Evolutionary conservation across 2,797 vertebrate genomes (phyloP).

Genomic region (Momotus momota): DNA sequence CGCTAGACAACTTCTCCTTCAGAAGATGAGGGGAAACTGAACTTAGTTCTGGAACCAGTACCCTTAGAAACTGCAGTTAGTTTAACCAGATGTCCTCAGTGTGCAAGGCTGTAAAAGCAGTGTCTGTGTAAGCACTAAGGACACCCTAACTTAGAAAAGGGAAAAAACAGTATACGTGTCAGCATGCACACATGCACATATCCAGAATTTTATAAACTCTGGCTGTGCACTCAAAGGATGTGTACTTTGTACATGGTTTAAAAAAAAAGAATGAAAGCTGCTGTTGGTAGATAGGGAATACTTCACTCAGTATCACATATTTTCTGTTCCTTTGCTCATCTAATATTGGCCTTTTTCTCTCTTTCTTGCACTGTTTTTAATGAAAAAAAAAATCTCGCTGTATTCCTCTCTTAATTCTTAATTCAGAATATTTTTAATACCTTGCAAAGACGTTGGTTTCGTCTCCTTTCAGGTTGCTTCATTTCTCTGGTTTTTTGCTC

Average conservation of each 20-base stretch:
- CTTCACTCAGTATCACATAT: not conserved
- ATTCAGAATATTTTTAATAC: not conserved
- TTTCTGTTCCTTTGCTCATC: not conserved
- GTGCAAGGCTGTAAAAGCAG: not conserved
- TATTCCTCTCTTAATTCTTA: not conserved
- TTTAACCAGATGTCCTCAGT: not conserved
- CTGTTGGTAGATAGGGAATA: not conserved
- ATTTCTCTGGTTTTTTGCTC: not conserved
- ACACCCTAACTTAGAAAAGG: not conserved
- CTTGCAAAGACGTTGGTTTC: not conserved
- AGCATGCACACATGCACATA: not conserved
- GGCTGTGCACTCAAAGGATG: not conserved
- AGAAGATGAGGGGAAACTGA: not conserved
- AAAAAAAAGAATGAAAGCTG: not conserved
- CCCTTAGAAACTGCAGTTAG: not conserved
- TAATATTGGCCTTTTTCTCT: not conserved
- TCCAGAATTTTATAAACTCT: not conserved
- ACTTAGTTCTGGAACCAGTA: not conserved
- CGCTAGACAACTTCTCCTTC: not conserved
- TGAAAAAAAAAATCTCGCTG: not conserved
- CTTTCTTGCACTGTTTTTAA: not conserved
- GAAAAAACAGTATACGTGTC: fast-evolving
- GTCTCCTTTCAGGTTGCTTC: not conserved
- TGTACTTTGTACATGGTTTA: not conserved
- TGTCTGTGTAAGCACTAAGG: not conserved